Base-by-base conservation (phyloP, 1,140 invertebrate genomes). In the Tenebrio molitor region DNA sequence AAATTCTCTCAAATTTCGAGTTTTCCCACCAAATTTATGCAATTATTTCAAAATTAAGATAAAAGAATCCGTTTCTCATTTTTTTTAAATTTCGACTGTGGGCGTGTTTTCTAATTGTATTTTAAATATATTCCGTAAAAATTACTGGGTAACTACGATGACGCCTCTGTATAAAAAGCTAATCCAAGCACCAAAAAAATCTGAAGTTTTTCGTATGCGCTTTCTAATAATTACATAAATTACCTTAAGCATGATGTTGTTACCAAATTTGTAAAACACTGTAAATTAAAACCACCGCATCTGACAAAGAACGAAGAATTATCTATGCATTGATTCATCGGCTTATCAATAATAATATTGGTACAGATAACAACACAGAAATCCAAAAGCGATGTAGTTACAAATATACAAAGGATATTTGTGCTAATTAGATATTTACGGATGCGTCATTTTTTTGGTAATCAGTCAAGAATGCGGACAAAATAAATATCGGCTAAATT, bases 361-460 rank as follows among this genome's bases (percentile, higher is more conserved):
- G 23, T n/a, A 58, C 23, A 58, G 50, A 58, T 58, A 58, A 58
- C 8, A 29, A 58, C 5, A 2, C 14, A 29, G 8, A 58, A 58
- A 17, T 50, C 16, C 17, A 21, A 50, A 50, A 50, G 29, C 50
- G 50, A 25, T 17, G n/a, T 58, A 12, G 50, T 29, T 12, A 17
- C 29, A 58, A 29, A 58, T 23, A 58, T 6, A 41, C 36, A 50
- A 50, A 17, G 10, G 16, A 50, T 50, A 58, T 58, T 58, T 25
- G 23, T 14, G 16, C 50, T 29, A 53, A 41, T 33, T 46, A 62
- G 41, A 39, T 29, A 44, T 25, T 69, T 71, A 63, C 39, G 17
- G 34, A 71, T 21, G 62, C 53, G 62, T 71, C 62, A 69, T 62
- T 44, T 8, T 58, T 71, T 41, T 62, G 58, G 29, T 46, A 63